Evolutionary conservation across 2,113 vertebrate species (phyloP).

Genomic region (Prionailurus bengalensis): DNA sequence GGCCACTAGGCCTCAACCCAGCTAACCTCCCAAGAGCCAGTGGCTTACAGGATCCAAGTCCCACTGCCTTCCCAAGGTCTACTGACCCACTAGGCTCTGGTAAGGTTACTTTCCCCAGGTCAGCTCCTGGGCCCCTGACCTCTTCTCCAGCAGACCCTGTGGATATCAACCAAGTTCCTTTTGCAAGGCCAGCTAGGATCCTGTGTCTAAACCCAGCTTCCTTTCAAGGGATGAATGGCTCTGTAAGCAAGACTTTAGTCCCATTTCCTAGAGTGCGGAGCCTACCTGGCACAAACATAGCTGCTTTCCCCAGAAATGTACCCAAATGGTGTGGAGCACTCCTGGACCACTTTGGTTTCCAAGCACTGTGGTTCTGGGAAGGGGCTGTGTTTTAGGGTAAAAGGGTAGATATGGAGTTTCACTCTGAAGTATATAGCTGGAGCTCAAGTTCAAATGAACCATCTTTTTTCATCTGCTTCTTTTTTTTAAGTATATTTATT

Average conservation of each 20-base stretch:
- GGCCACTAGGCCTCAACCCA: constrained; percentile 70
- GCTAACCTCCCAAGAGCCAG: constrained; percentile 71
- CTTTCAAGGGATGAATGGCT: constrained; percentile 80
- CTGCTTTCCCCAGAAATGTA: constrained; percentile 81
- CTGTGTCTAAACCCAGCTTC: constrained; percentile 75
- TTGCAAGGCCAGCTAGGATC: constrained; percentile 70
- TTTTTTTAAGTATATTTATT: too few species aligned
- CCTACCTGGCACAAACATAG: constrained; percentile 75
- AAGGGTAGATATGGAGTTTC: constrained; percentile 50
- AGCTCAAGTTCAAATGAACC: constrained; percentile 68
- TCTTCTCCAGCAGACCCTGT: constrained; percentile 68
- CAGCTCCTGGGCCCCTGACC: constrained; percentile 73
- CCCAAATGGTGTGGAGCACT: constrained; percentile 71
- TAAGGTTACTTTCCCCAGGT: constrained; percentile 51
- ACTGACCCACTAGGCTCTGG: constrained; percentile 61
- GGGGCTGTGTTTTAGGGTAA: constrained; percentile 43
- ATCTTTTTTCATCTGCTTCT: constrained; percentile 2
- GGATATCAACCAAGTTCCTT: constrained; percentile 74
- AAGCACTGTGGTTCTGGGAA: constrained; percentile 65
- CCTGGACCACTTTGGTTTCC: constrained; percentile 54
- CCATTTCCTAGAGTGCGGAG: constrained; percentile 81
- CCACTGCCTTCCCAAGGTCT: constrained; percentile 72
- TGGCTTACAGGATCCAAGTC: constrained; percentile 72
- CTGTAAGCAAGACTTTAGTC: constrained; percentile 75
- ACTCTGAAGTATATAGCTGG: constrained; percentile 67